These are phyloP conservation scores for Toxotes chatareus DNA, from an alignment of 2,113 vertebrate genomes.

Conservation along the genomic window DNA sequence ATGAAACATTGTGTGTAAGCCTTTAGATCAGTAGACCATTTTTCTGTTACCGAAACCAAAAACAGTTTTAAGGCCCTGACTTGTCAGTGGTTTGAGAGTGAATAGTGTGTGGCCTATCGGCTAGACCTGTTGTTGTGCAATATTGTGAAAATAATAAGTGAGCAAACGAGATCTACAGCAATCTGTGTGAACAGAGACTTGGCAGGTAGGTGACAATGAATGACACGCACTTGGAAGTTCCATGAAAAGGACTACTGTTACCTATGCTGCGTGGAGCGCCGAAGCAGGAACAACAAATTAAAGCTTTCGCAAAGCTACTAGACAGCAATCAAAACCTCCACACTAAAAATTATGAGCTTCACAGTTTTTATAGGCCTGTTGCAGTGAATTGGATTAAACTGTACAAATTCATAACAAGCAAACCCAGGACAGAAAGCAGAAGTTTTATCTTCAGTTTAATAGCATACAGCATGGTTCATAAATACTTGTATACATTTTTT, in stretches of 20 bases:
- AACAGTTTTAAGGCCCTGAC: background rate
- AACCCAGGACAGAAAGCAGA: background rate
- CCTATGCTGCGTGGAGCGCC: background rate
- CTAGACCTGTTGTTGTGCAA: conserved; percentile 5
- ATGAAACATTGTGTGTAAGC: conserved; percentile 1
- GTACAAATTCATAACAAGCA: background rate
- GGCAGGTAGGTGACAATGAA: conserved; percentile 2
- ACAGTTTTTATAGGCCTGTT: background rate
- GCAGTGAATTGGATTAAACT: background rate
- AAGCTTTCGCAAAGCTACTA: background rate
- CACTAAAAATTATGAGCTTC: background rate
- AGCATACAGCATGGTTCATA: conserved; percentile 61
- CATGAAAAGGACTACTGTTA: background rate
- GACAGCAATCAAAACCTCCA: background rate
- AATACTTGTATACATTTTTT: conserved; percentile 55
- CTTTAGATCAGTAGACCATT: background rate
- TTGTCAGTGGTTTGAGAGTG: background rate
- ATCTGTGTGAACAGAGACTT: background rate
- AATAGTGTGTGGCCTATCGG: conserved; percentile 11
- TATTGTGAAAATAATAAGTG: conserved; percentile 6
- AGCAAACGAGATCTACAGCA: conserved; percentile 49
- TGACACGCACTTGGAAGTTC: background rate
- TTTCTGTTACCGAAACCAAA: background rate
- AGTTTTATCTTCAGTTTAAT: conserved; percentile 70
- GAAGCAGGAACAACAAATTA: background rate